Evolutionary conservation across 1,140 invertebrate genomes (phyloP), one percentile per base, ranked within the genome.

Genomic region (Pemphigus obesinymphae): DNA sequence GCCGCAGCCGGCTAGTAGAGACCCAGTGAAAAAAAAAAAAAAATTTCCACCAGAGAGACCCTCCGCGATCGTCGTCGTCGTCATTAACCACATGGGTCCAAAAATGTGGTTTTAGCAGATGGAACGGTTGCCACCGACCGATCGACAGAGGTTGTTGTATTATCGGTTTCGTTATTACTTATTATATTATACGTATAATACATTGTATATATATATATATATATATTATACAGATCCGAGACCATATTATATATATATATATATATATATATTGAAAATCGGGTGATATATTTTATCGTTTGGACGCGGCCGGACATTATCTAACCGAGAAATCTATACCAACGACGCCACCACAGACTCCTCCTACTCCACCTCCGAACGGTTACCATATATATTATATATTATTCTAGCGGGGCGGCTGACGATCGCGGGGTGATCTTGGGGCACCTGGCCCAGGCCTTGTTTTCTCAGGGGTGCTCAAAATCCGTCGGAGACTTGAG

Each of bases 31-130:
- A 40, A 20, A 68, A 11, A 48, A 17, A 23, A 63, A 45, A 13
- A 55, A 80, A 78, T 80, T 80, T 80, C 34, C 26, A 45, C n/a
- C 37, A n/a, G 34, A 61, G 17, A 20, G 37, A 78, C 75, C 75
- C 55, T 63, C 76, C 37, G 55, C 55, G 23, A 3, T 23, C n/a
- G 40, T 10, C 17, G 17, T 4, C 11, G 40, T 11, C 20, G 20
- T 26, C 37, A 58, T 53, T 58, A 63, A 63, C 76, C 76, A 40
- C 76, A 80, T 80, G 76, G 76, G 76, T 80, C 40, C 76, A 80
- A 80, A 80, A 80, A 80, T 80, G 76, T 26, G 76, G 76, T 80
- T 80, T 63, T 63, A 29, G 55, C 76, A 61, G 76, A 58, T 31
- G 76, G 20, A 37, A 40, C 0, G 6, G 23, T n/a, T 50, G n/a